phyloP scores from a whole-genome alignment of 2,797 vertebrate species.

The Poeciliopsis presidionis region DNA sequence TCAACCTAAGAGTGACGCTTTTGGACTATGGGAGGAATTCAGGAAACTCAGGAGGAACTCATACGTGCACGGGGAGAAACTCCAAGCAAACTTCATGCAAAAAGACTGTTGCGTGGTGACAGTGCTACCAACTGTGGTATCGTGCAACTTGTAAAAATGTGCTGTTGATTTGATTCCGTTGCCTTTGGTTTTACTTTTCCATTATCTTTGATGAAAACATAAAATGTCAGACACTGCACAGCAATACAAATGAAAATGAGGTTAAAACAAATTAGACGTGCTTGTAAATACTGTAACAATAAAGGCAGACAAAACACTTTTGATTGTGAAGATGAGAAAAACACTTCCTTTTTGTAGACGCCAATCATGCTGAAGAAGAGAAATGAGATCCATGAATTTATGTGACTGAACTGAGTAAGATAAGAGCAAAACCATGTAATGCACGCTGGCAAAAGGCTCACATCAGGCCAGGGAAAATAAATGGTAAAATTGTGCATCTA shows the following conservation, averaged over 20 bases:
- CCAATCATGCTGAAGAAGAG: slow-evolving; percentile 33
- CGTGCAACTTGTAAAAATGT: neutral
- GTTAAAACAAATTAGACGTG: slow-evolving; percentile 25
- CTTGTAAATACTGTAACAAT: slow-evolving; percentile 20
- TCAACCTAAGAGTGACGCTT: neutral
- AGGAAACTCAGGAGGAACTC: neutral
- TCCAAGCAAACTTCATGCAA: neutral
- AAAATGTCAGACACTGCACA: slow-evolving; percentile 11
- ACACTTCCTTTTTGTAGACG: slow-evolving; percentile 47
- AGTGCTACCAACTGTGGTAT: neutral
- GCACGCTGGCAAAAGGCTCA: slow-evolving; percentile 73
- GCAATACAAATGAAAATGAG: slow-evolving; percentile 27
- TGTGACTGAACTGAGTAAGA: slow-evolving; percentile 62
- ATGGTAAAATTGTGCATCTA: slow-evolving; percentile 76
- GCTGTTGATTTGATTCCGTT: neutral
- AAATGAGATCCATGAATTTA: slow-evolving; percentile 35
- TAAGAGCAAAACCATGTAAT: slow-evolving; percentile 85
- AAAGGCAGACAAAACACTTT: neutral
- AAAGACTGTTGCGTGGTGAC: neutral
- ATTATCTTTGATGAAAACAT: slow-evolving; percentile 3
- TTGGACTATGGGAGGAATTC: neutral
- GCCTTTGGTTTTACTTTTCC: slow-evolving; percentile 31
- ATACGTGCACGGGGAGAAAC: neutral
- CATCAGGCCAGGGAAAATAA: slow-evolving; percentile 75
- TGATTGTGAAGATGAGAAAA: slow-evolving; percentile 30